A percentile compares a stretch with the other conserved stretches of the same genome.
Conservation (phyloP, 1,140 invertebrate genomes). For the Oreohelix idahoensis region DNA sequence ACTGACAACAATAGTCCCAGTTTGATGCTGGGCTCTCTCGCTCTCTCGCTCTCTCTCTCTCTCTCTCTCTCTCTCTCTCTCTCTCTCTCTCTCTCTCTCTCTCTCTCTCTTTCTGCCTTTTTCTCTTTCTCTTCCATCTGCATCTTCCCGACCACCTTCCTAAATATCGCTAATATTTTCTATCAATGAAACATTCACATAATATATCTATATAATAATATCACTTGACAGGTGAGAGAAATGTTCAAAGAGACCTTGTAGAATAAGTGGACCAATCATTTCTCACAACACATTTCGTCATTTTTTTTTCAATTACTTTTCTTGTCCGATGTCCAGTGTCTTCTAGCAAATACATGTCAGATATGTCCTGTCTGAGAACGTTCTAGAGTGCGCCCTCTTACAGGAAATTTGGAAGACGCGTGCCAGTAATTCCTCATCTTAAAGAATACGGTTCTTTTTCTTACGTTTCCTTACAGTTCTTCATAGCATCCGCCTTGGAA, state of each 20-base stretch:
- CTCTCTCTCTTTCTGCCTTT: too few species aligned
- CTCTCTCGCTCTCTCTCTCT: too few species aligned
- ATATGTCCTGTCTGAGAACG: not conserved
- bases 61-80: too few species aligned
- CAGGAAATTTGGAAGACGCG: not conserved
- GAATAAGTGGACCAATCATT: not conserved
- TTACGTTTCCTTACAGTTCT: not conserved
- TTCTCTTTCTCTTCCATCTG: too few species aligned
- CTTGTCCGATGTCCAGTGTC: not conserved
- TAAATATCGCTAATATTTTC: too few species aligned
- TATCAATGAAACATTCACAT: too few species aligned
- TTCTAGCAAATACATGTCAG: not conserved
- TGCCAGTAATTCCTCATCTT: not conserved
- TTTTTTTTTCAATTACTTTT: not conserved
- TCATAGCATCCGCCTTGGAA: not conserved
- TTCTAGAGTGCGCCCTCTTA: not conserved
- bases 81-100: too few species aligned
- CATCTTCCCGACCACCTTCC: too few species aligned
- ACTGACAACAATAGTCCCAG: too few species aligned
- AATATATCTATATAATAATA: too few species aligned
- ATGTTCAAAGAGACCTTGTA: not conserved
- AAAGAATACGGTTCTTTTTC: not conserved
- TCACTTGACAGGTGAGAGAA: too few species aligned
- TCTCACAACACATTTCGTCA: not conserved
- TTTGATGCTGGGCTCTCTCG: too few species aligned